Conservation (phyloP, 1,140 invertebrate species). For the Sarcophaga peregrina region DNA sequence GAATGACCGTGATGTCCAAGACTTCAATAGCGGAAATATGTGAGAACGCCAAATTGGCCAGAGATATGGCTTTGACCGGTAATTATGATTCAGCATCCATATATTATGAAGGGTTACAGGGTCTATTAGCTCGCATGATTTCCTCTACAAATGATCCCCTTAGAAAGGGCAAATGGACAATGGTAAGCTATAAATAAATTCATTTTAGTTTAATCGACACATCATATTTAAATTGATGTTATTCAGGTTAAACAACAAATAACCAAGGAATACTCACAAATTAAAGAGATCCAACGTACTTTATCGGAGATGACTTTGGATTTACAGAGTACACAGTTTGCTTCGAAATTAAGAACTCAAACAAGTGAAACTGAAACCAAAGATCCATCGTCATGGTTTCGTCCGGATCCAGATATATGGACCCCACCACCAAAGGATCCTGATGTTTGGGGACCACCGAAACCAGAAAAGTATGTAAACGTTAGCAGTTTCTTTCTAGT, state of each 20-base stretch:
- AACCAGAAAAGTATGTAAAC: slow-evolving; percentile 67
- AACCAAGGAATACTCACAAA: slow-evolving; percentile 88
- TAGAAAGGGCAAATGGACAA: slow-evolving; percentile 89
- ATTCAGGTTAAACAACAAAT: slow-evolving; percentile 88
- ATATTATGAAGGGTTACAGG: slow-evolving; percentile 94
- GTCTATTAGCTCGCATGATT: slow-evolving; percentile 72
- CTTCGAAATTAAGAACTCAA: slow-evolving; percentile 56
- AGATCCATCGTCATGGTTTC: slow-evolving; percentile 65
- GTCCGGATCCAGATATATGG: slow-evolving; percentile 74
- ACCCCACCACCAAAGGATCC: slow-evolving; percentile 83
- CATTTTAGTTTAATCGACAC: neutral
- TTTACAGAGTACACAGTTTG: slow-evolving; percentile 59
- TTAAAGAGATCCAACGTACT: slow-evolving; percentile 83
- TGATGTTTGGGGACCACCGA: slow-evolving; percentile 90
- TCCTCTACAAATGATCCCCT: slow-evolving; percentile 81
- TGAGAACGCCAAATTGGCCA: slow-evolving; percentile 91
- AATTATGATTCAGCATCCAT: slow-evolving; percentile 95
- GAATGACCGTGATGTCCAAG: slow-evolving; percentile 80
- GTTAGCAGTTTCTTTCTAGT: too few relatives aligned
- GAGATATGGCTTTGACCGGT: slow-evolving; percentile 93
- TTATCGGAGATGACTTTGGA: slow-evolving; percentile 69
- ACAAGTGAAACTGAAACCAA: slow-evolving; percentile 56
- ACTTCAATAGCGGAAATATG: slow-evolving; percentile 88
- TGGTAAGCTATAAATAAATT: slow-evolving; percentile 70
- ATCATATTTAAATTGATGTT: neutral